Base-by-base conservation (phyloP, 2,888 invertebrate species). In the Shargacucullia verbasci region DNA sequence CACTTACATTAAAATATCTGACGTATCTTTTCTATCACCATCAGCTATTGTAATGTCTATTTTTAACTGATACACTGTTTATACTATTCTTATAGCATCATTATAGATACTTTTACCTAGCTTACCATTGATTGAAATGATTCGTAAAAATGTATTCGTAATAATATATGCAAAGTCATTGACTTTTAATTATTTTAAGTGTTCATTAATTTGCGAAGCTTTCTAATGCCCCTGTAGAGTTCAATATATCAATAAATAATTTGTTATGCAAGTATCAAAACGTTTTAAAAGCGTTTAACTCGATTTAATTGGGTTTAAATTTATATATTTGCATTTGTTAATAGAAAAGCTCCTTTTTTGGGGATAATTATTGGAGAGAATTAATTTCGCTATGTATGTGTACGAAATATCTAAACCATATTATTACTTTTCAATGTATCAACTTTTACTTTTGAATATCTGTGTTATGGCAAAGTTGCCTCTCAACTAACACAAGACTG, bases 101-200 rank as follows among this genome's bases (percentile, higher is more conserved):
- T 48, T 57, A 44, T 46, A 34, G 1, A 29, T 3, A 29, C 29
- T 29, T 29, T 29, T 29, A 29, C 29, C 29, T 6, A 29, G 39
- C 49, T 57, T 49, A 40, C 55, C 67, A 79, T 74, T 73, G 74
- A 73, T 53, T 45, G 45, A 58, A 73, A 72, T 75, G 76, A 76
- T 70, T 78, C 33, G 70, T 75, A 61, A 65, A 65, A 61, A 55
- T 58, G 49, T 41, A 46, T 46, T 27, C 37, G 20, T 20, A 20
- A 45, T 7, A 10, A 55, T 29, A 57, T 43, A 59, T 76, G 84
- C 82, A 35, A 29, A 84, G 79, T 84, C 84, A 85, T 83, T 75
- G 70, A 50, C 48, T 78, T 73, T 76, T 85, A 84, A 85, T 86
- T 82, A 83, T 79, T 81, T 78, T 81, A 81, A 82, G 79, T 77